Conservation (phyloP, 1,140 invertebrate species). For the Vanessa atalanta region DNA sequence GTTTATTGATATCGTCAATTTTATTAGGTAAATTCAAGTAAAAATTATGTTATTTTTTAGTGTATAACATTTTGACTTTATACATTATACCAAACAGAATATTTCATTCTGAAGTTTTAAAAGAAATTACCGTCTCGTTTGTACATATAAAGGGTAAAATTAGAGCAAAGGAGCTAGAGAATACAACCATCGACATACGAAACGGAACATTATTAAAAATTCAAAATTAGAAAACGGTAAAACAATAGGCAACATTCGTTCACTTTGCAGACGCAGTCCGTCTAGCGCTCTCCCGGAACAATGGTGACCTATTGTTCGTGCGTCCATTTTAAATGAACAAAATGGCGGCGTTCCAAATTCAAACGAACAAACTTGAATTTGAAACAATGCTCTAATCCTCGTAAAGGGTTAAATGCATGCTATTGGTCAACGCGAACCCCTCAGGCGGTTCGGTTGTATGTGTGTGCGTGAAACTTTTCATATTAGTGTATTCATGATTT, state of each 20-base stretch:
- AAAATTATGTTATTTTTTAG: neutral
- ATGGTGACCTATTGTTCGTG: conserved; percentile 72
- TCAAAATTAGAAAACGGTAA: conserved; percentile 67
- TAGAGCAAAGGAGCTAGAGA: conserved; percentile 24
- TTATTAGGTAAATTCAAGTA: neutral
- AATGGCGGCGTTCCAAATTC: conserved; percentile 76
- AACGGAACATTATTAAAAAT: conserved; percentile 59
- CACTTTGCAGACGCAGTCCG: conserved; percentile 60
- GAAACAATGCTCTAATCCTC: conserved; percentile 77
- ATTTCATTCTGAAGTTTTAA: neutral
- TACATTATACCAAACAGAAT: neutral
- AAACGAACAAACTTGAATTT: conserved; percentile 61
- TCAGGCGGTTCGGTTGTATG: conserved; percentile 34
- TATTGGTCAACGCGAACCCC: conserved; percentile 74
- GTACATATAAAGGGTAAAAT: neutral
- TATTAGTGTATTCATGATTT: conserved; percentile 21
- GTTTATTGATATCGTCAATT: neutral
- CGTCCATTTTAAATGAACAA: conserved; percentile 81
- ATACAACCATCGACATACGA: conserved; percentile 47
- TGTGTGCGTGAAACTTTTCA: conserved; percentile 29
- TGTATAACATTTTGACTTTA: neutral
- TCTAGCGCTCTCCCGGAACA: conserved; percentile 59
- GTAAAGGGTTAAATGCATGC: conserved; percentile 76
- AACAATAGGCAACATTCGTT: conserved; percentile 71
- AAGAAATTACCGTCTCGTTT: conserved; percentile 7